Conservation (phyloP, 2,113 vertebrate genomes). For the Raphicerus campestris region DNA sequence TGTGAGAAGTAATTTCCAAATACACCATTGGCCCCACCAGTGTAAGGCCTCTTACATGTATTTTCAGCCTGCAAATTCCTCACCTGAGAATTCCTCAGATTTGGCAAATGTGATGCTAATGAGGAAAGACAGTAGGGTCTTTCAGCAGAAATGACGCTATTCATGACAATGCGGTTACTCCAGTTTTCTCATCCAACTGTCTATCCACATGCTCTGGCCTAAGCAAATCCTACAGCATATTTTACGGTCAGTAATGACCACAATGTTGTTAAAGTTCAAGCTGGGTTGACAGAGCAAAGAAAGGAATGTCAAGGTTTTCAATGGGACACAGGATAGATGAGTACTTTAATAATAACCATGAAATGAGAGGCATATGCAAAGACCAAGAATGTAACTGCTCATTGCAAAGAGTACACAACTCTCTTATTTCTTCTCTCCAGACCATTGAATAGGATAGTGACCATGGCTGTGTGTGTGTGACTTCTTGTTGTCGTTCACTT, state of each 20-base stretch:
- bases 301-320: not conserved
- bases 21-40: not conserved
- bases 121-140: not conserved
- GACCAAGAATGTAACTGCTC: not conserved
- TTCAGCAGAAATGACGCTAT: not conserved
- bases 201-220: not conserved
- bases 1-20: not conserved
- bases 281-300: not conserved
- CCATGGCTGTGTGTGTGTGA: not conserved
- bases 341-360: not conserved
- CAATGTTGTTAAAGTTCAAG: not conserved
- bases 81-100: not conserved
- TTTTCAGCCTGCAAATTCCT: not conserved
- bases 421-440: not conserved
- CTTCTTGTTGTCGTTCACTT: not conserved
- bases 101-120: not conserved
- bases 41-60: not conserved
- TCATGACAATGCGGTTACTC: not conserved
- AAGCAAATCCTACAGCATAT: not conserved
- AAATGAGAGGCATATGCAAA: not conserved
- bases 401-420: not conserved
- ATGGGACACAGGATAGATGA: not conserved
- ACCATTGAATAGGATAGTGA: not conserved
- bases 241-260: not conserved
- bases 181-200: not conserved